Percentiles rank a stretch among this genome's conserved stretches.
Evolutionary conservation across 2,113 vertebrate species (phyloP).

Genomic region (Alethe castanea): DNA sequence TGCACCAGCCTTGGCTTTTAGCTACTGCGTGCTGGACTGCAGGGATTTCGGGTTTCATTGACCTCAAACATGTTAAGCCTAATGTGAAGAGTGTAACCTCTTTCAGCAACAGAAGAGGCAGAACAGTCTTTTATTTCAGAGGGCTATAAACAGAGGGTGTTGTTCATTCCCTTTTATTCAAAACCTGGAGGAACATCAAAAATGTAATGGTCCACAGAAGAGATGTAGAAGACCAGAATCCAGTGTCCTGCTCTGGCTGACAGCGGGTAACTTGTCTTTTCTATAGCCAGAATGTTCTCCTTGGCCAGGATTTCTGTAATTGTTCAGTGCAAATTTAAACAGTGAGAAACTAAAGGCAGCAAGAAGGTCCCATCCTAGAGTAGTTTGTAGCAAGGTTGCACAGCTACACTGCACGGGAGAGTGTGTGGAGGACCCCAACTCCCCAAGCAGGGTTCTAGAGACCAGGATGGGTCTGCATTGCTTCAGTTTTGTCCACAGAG

Average conservation of each 20-base stretch:
- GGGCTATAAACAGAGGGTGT: neutral
- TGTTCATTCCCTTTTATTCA: neutral
- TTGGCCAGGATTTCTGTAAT: neutral
- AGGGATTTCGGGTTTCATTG: neutral
- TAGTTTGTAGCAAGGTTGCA: neutral
- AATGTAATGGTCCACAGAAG: neutral
- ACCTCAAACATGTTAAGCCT: neutral
- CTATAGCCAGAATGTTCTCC: neutral
- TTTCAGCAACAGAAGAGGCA: neutral
- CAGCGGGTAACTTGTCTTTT: accelerated
- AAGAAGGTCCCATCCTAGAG: neutral
- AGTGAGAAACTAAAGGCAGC: neutral
- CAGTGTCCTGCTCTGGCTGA: neutral
- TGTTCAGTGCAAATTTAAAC: neutral
- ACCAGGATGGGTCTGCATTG: neutral
- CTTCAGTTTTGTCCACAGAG: neutral
- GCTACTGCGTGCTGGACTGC: neutral
- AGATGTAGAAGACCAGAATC: neutral
- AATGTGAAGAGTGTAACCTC: neutral
- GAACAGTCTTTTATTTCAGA: neutral
- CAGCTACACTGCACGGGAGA: neutral
- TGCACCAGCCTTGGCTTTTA: neutral
- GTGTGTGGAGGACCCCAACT: accelerated
- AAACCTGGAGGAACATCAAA: neutral
- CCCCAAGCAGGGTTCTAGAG: accelerated